Conservation (phyloP, 2,888 invertebrate species). For the Melanotus villosus region DNA sequence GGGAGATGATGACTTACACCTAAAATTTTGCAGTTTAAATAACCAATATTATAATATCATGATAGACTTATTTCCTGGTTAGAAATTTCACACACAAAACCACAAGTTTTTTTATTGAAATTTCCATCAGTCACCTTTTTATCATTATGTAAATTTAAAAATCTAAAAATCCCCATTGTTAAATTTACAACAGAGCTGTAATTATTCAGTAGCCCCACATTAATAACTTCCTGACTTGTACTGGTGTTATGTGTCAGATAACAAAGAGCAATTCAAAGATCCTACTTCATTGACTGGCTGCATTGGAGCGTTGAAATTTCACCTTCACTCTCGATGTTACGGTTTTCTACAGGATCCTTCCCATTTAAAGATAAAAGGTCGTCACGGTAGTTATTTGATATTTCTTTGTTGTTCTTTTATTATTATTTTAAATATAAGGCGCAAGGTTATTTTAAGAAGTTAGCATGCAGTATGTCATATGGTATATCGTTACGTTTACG, state of each 20-base stretch:
- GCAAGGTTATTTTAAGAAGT: conserved; percentile 1
- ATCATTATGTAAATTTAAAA: too few species aligned
- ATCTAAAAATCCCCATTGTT: too few species aligned
- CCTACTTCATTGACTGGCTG: neutral
- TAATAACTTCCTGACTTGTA: neutral
- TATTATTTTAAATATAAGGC: neutral
- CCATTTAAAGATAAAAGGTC: conserved; percentile 14
- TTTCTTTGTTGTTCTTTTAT: conserved; percentile 1
- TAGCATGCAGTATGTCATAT: neutral
- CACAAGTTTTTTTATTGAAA: too few species aligned
- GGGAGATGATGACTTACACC: too few species aligned
- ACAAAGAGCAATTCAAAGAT: conserved; percentile 3
- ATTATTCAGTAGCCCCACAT: neutral
- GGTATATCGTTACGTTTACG: neutral
- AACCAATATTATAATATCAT: too few species aligned
- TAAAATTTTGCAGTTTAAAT: too few species aligned
- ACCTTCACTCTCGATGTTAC: conserved; percentile 12
- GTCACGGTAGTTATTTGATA: neutral
- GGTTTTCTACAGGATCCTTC: conserved; percentile 13
- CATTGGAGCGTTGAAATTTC: conserved; percentile 3
- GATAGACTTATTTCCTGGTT: too few species aligned
- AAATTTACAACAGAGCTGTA: neutral
- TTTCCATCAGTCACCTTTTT: too few species aligned
- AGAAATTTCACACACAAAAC: too few species aligned
- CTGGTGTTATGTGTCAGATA: neutral